phyloP scores from a whole-genome alignment of 2,888 invertebrate species.

The Alitta virens region DNA sequence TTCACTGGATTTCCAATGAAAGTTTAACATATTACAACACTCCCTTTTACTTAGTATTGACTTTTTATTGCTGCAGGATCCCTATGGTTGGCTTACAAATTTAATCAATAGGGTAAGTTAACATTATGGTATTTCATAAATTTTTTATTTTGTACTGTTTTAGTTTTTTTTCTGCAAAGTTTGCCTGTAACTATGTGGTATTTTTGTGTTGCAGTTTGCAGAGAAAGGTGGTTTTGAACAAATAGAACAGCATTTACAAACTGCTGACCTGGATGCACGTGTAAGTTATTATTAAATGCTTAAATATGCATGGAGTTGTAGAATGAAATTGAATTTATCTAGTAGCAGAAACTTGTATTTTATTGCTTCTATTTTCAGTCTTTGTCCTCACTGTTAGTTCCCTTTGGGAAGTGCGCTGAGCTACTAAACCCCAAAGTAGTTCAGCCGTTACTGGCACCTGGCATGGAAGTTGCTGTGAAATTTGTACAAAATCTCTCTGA shows the following conservation, averaged over 20 bases:
- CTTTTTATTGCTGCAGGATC: conserved; percentile 35
- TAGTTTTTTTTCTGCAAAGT: background rate
- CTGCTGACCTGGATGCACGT: conserved; percentile 52
- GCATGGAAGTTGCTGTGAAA: conserved; percentile 54
- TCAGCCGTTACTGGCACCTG: conserved; percentile 51
- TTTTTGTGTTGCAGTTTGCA: conserved; percentile 52
- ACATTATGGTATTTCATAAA: no score
- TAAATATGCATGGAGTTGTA: background rate
- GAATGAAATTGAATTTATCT: no score
- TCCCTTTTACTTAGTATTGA: no score
- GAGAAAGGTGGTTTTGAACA: conserved; percentile 56
- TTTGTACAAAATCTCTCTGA: conserved; percentile 56
- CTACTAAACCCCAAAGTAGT: conserved; percentile 51
- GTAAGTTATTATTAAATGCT: conserved; percentile 43
- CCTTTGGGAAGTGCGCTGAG: conserved; percentile 58
- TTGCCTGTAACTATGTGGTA: background rate
- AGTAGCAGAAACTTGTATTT: background rate
- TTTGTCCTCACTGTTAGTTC: conserved; percentile 56
- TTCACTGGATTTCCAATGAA: no score
- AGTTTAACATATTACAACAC: no score
- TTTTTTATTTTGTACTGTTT: no score
- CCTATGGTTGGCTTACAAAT: conserved; percentile 59
- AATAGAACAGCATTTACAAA: conserved; percentile 48
- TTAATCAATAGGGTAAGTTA: conserved; percentile 56
- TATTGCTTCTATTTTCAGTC: conserved; percentile 35